These are phyloP conservation scores for Acanthiza pusilla DNA, from an alignment of 2,797 vertebrate genomes.

Conservation along the genomic window DNA sequence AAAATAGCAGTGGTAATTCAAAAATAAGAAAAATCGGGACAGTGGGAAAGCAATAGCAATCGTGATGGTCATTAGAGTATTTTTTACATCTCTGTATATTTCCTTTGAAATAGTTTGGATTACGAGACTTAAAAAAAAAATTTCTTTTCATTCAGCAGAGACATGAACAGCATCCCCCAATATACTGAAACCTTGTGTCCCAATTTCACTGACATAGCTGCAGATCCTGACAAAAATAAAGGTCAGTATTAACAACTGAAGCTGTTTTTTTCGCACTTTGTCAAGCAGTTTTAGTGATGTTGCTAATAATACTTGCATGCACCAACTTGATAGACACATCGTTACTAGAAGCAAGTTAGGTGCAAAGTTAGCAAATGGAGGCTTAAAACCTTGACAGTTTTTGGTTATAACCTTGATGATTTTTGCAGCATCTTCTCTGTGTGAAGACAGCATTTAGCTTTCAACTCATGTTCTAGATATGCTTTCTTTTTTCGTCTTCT, in stretches of 20 bases:
- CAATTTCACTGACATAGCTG: conserved; percentile 81
- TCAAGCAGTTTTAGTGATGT: background rate
- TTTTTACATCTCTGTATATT: background rate
- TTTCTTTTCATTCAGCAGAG: conserved; percentile 59
- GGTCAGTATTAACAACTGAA: conserved; percentile 69
- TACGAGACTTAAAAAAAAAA: background rate
- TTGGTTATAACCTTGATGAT: background rate
- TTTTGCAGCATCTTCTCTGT: background rate
- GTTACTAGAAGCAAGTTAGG: background rate
- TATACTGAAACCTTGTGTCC: conserved; percentile 79
- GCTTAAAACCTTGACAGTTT: background rate
- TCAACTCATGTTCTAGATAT: background rate
- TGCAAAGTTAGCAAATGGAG: background rate
- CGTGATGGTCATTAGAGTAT: background rate
- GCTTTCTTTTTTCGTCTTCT: background rate
- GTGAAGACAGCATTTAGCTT: background rate
- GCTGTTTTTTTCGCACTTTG: background rate
- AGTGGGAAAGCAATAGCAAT: background rate
- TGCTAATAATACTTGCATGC: background rate
- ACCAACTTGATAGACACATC: background rate
- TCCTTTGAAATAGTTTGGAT: background rate
- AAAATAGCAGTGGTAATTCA: background rate
- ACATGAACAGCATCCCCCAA: conserved; percentile 71
- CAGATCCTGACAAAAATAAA: conserved; percentile 81
- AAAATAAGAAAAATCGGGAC: background rate